A percentile compares a stretch with the other conserved stretches of the same genome.
Conservation (phyloP, 2,113 vertebrate species). For the Coreoperca whiteheadi region DNA sequence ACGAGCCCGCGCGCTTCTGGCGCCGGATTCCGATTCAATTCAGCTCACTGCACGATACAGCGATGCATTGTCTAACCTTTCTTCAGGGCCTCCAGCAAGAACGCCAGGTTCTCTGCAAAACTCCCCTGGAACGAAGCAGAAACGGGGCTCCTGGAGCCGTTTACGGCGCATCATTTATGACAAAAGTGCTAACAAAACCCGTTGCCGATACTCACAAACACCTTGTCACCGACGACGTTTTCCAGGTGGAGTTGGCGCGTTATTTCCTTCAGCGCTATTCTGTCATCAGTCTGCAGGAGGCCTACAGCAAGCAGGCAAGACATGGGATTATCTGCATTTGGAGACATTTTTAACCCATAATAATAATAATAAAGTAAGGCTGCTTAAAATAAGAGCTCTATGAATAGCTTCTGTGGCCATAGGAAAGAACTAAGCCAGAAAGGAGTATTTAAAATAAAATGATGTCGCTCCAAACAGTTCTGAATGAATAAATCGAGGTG, state of each 20-base stretch:
- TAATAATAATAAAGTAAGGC: not conserved
- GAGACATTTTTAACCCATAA: not conserved
- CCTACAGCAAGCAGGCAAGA: slow-evolving; percentile 78
- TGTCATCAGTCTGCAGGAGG: slow-evolving; percentile 93
- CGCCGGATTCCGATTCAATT: too few relatives aligned
- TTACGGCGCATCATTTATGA: not conserved
- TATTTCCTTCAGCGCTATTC: slow-evolving; percentile 94
- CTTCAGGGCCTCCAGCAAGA: slow-evolving; percentile 94
- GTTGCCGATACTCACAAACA: slow-evolving; percentile 90
- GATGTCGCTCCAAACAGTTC: too few relatives aligned
- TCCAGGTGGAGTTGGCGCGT: slow-evolving; percentile 94
- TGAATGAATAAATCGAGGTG: not conserved
- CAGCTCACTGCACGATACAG: not conserved
- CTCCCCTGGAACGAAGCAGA: slow-evolving; percentile 87
- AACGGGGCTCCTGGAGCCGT: rapidly evolving
- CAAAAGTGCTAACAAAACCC: not conserved
- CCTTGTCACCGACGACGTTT: slow-evolving; percentile 96
- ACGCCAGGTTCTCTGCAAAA: slow-evolving; percentile 95
- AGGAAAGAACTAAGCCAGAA: not conserved
- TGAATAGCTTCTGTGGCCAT: too few relatives aligned
- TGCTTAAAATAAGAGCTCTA: too few relatives aligned
- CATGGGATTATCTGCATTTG: not conserved
- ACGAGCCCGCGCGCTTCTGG: too few relatives aligned
- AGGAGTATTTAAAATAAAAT: not conserved
- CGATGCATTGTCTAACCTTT: slow-evolving; percentile 84